Percentiles rank a stretch among this genome's conserved stretches.
Conservation (phyloP, 2,888 invertebrate species). For the Chrysodeixis includens region DNA sequence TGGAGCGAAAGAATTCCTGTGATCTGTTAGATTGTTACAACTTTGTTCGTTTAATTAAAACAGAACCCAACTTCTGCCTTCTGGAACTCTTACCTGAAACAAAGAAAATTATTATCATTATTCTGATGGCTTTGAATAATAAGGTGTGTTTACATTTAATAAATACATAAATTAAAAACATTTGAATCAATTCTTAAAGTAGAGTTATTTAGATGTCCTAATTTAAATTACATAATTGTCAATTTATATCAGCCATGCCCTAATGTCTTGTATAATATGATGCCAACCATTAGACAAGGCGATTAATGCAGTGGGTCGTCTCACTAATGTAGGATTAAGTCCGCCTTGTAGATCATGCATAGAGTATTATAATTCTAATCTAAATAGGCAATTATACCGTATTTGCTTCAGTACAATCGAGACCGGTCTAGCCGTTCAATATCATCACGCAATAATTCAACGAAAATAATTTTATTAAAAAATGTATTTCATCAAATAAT, state of each 20-base stretch:
- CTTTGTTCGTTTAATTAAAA: conserved; percentile 75
- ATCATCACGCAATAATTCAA: neutral
- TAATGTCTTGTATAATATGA: neutral
- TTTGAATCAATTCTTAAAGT: no score
- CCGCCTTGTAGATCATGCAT: neutral
- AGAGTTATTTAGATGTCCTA: neutral
- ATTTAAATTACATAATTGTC: neutral
- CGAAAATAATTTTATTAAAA: no score
- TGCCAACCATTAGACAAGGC: neutral
- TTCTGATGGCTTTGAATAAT: conserved; percentile 12
- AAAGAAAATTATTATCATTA: conserved; percentile 64
- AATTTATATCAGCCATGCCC: neutral
- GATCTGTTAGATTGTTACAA: conserved; percentile 71
- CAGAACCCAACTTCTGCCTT: conserved; percentile 59
- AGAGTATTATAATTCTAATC: neutral
- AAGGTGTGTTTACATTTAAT: neutral
- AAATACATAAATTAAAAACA: no score
- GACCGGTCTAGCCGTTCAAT: neutral
- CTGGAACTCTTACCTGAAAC: conserved; percentile 77
- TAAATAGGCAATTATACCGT: neutral
- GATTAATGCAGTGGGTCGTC: neutral
- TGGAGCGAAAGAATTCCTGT: conserved; percentile 59
- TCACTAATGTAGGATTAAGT: neutral
- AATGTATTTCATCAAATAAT: no score
- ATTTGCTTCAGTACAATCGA: neutral